phyloP scores from a whole-genome alignment of 2,888 invertebrate genomes.

The Neocrepidodera transversa region DNA sequence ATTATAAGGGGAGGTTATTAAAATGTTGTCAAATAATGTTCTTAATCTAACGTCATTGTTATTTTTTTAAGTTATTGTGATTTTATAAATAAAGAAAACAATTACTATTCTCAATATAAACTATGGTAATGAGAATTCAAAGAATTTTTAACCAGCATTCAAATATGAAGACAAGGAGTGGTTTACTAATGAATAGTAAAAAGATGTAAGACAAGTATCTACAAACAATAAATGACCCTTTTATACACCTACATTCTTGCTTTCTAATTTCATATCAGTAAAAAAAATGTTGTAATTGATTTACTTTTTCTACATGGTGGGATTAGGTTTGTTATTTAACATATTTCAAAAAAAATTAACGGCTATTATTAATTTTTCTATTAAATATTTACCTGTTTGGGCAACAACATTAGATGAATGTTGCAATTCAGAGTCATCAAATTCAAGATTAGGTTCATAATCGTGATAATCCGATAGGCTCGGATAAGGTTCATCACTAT shows the following conservation, averaged over 20 bases:
- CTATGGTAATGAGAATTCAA: too few relatives aligned
- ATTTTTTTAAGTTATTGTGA: too few relatives aligned
- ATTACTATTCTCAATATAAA: too few relatives aligned
- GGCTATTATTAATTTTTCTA: too few relatives aligned
- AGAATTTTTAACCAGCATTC: too few relatives aligned
- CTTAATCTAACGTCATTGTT: too few relatives aligned
- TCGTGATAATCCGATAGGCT: slow-evolving; percentile 92
- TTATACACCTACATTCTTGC: background rate
- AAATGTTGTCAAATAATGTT: too few relatives aligned
- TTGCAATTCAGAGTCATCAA: slow-evolving; percentile 91
- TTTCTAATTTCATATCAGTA: background rate
- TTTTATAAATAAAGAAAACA: too few relatives aligned
- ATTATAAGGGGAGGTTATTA: too few relatives aligned
- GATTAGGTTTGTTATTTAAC: too few relatives aligned
- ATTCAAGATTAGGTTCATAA: slow-evolving; percentile 94
- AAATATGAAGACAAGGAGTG: background rate
- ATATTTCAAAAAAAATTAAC: too few relatives aligned
- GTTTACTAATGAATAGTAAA: background rate
- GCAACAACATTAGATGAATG: slow-evolving; percentile 67
- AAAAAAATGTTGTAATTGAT: background rate
- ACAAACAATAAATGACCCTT: slow-evolving; percentile 2
- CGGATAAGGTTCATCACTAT: slow-evolving; percentile 75
- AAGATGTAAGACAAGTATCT: background rate
- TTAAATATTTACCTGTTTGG: slow-evolving; percentile 68
- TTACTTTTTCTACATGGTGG: background rate